Conservation (phyloP, 2,888 invertebrate species). For the Alentia gelatinosa region DNA sequence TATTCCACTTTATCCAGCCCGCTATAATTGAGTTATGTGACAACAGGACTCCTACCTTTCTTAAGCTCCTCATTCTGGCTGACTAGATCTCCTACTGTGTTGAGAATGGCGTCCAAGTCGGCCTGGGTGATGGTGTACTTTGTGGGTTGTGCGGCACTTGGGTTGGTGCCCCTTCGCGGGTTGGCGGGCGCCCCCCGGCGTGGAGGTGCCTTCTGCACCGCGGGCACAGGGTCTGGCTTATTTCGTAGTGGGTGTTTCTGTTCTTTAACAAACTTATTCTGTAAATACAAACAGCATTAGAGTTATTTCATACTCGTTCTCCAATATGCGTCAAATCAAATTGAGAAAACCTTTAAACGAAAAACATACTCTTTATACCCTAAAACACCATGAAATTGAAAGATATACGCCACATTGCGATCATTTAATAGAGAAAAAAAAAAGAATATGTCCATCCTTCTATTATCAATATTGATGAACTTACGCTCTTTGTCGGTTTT, state of each 20-base stretch:
- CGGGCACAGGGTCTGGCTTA: not conserved
- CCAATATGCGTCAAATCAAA: not conserved
- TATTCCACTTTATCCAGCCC: too few species aligned
- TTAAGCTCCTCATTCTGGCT: constrained; percentile 45
- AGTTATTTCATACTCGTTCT: not conserved
- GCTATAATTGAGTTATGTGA: too few species aligned
- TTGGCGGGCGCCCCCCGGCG: not conserved
- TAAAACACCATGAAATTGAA: not conserved
- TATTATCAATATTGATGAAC: not conserved
- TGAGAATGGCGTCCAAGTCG: constrained; percentile 50
- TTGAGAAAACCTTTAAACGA: not conserved
- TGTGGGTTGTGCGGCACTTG: too few species aligned
- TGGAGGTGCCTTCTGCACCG: not conserved
- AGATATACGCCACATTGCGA: not conserved
- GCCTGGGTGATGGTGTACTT: constrained; percentile 16
- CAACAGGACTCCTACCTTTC: not conserved
- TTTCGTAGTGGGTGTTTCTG: not conserved
- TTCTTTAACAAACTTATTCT: not conserved
- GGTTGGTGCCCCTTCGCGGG: not conserved
- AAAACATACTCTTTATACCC: not conserved
- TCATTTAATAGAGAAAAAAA: not conserved
- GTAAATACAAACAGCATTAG: not conserved
- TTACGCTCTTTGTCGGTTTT: not conserved
- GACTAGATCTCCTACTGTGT: constrained; percentile 51
- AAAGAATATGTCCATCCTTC: not conserved